Evolutionary conservation across 2,888 invertebrate species (phyloP), one percentile per base, ranked within the genome.

Genomic region (Lacanobia wlatinum): DNA sequence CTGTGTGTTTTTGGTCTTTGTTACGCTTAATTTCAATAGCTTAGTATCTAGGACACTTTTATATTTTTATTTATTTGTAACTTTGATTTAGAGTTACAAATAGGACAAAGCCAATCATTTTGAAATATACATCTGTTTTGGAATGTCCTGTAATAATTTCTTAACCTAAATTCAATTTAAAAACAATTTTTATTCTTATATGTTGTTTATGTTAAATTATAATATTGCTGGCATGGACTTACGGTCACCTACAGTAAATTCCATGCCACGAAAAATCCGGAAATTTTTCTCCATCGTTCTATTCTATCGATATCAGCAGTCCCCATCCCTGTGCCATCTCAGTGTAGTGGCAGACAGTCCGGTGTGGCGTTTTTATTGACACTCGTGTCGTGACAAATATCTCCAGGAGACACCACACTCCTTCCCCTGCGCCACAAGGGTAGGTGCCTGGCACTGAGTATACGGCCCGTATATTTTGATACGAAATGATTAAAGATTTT

Each of bases 321-420:
- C 70, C 83, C 80, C 92, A 84, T 88, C 91, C 87, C 94, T 94
- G 91, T 46, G 65, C 71, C 78, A 84, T 87, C 88, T 90, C 89
- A 89, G 91, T 93, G 91, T 93, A 92, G 92, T 91, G 91, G 90
- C 91, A 92, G 90, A 91, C 94, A 95, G 96, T 96, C 96, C 96
- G 94, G 96, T 91, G 93, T 96, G 96, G 95, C 96, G 90, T 95
- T 96, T 96, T 96, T 96, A 96, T 96, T 96, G 96, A 96, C 95
- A 95, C 96, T 96, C 92, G 92, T 95, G 89, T 89, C 89, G 95
- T 96, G 96, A 96, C 96, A 96, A 96, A 96, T 95, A 95, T 93
- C 94, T 91, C 86, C 87, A 90, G 91, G 90, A 89, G 90, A 80
- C 86, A 87, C 87, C 88, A 87, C 87, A 86, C 86, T 84, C 86